A percentile compares a stretch with the other conserved stretches of the same genome.
phyloP scores from a whole-genome alignment of 2,797 vertebrate genomes.

The Emys orbicularis region DNA sequence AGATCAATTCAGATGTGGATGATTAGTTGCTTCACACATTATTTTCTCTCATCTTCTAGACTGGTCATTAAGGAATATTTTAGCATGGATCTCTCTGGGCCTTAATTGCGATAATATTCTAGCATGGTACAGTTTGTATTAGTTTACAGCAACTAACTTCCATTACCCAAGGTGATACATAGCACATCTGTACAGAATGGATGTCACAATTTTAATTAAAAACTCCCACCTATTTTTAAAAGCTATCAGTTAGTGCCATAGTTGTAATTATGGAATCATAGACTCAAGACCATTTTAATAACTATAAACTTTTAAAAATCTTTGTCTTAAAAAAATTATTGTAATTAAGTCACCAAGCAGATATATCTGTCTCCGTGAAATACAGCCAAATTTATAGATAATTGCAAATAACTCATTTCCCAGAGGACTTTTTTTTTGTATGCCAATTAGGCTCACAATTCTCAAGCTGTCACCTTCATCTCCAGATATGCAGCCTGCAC shows the following conservation, averaged over 20 bases:
- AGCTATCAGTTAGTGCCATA: constrained; percentile 63
- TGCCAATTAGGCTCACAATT: constrained; percentile 75
- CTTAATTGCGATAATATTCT: not conserved
- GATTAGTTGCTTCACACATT: constrained; percentile 22
- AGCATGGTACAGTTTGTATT: constrained; percentile 7
- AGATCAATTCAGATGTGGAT: not conserved
- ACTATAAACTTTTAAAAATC: constrained; percentile 65
- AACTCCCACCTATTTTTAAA: constrained; percentile 68
- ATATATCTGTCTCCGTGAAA: constrained; percentile 73
- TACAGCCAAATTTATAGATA: constrained; percentile 76
- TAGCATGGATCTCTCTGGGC: constrained; percentile 15
- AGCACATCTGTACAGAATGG: constrained; percentile 45
- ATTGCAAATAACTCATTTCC: constrained; percentile 72
- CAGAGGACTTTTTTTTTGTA: constrained; percentile 53
- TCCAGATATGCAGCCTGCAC: constrained; percentile 56
- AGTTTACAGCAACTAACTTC: not conserved
- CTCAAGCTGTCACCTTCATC: constrained; percentile 76
- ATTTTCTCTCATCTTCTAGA: constrained; percentile 29
- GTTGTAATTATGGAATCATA: constrained; percentile 69
- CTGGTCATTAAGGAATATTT: constrained; percentile 14
- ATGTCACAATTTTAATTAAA: constrained; percentile 72
- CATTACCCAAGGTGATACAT: constrained; percentile 52
- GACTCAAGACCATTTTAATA: constrained; percentile 68
- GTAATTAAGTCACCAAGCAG: constrained; percentile 73
- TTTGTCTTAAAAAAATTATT: constrained; percentile 57